A percentile compares a stretch with the other conserved stretches of the same genome.
Evolutionary conservation across 2,888 invertebrate genomes (phyloP).

Genomic region (Tenthredo amoena): DNA sequence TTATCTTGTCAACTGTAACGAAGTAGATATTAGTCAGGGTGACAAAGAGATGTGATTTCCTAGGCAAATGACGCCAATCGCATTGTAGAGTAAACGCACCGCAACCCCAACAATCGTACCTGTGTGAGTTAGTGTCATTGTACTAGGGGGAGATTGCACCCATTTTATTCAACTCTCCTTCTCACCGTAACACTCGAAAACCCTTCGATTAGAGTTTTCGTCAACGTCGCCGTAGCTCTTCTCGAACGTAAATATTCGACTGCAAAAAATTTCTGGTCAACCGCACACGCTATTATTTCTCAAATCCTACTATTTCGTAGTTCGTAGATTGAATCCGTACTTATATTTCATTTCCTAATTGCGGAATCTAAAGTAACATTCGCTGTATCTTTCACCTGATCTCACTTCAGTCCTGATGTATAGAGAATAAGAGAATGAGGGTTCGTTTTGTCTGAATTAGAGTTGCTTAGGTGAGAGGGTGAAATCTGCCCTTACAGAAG

Average conservation of each 20-base stretch:
- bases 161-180: constrained; percentile 13
- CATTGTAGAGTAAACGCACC: constrained; percentile 68
- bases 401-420: neutral
- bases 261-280: constrained; percentile 22
- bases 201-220: constrained; percentile 52
- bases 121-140: constrained; percentile 29
- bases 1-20: constrained; percentile 74
- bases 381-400: constrained; percentile 40
- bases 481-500: constrained; percentile 32
- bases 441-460: constrained; percentile 29
- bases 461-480: constrained; percentile 36
- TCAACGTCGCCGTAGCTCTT: neutral
- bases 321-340: neutral
- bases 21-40: constrained; percentile 74
- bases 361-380: neutral
- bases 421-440: neutral
- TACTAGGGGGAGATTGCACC: constrained; percentile 31
- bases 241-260: neutral
- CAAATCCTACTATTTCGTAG: neutral
- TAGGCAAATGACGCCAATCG: constrained; percentile 75
- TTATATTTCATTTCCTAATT: neutral
- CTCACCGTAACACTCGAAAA: neutral
- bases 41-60: constrained; percentile 74
- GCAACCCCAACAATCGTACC: constrained; percentile 52
- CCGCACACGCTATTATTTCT: neutral